Evolutionary conservation across 64 coral and sea anemone species (phyloP).

Genomic region (Pachyseris speciosa): DNA sequence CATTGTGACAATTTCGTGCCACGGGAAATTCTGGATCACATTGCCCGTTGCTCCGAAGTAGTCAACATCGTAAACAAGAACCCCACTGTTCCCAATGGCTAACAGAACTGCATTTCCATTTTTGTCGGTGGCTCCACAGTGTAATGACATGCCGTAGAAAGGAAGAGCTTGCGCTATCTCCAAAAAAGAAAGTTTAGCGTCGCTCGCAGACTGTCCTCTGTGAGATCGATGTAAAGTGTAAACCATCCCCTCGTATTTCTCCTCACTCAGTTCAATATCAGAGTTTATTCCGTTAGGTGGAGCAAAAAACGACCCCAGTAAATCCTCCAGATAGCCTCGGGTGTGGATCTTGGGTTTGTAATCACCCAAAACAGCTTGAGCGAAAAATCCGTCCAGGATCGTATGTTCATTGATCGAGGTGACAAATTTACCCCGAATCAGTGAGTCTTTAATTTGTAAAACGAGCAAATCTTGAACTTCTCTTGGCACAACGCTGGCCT

Average conservation of each 20-base stretch:
- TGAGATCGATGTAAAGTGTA: constrained; percentile 71
- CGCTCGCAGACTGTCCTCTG: constrained; percentile 60
- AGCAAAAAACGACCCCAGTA: constrained; percentile 82
- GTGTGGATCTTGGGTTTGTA: constrained; percentile 83
- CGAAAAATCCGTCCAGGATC: constrained; percentile 78
- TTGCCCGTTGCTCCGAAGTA: constrained; percentile 50
- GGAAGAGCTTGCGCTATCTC: constrained; percentile 66
- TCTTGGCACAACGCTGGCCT: constrained; percentile 36
- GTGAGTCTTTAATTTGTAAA: constrained; percentile 90
- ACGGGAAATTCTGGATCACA: constrained; percentile 59
- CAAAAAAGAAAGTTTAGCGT: constrained; percentile 78
- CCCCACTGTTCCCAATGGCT: constrained; percentile 51
- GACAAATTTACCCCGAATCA: constrained; percentile 84
- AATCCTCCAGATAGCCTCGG: constrained; percentile 85
- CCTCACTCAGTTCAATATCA: constrained; percentile 63
- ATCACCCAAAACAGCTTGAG: constrained; percentile 85
- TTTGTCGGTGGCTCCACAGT: constrained; percentile 72
- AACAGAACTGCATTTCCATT: constrained; percentile 65
- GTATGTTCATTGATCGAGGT: constrained; percentile 75
- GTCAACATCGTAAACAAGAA: constrained; percentile 73
- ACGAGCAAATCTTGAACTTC: constrained; percentile 67
- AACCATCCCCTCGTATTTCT: constrained; percentile 86
- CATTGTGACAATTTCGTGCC: constrained; percentile 80
- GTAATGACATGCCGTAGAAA: constrained; percentile 73
- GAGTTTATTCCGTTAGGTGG: constrained; percentile 94